Evolutionary conservation across 35 echinoderm and acorn worm species (phyloP), one percentile per base, ranked within the genome.

Genomic region (Lytechinus variegatus): DNA sequence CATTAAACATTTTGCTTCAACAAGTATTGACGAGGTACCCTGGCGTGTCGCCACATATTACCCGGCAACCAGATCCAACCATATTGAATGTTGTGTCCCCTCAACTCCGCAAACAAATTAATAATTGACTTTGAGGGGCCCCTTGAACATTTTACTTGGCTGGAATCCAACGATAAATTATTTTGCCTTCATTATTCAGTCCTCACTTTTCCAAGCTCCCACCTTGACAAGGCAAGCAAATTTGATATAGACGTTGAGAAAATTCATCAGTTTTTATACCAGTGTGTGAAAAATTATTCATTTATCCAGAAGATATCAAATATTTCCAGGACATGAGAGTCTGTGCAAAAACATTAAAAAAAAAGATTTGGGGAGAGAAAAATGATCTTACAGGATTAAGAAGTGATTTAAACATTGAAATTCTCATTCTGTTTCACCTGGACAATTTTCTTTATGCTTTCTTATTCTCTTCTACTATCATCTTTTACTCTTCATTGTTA

Each of bases 61-160:
- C 66, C 66, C 66, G 6, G 66, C 66, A 79, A 79, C 66, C 12
- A 24, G 19, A 79, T 79, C 66, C 66, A 79, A 14, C 66, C 19
- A 79, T 58, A 79, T 24, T 79, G 66, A 79, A 79, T 79, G 66
- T 79, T 79, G 66, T 79, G 19, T 79, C 66, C 66, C 66, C 66
- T 16, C 66, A 79, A 79, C 66, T 79, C 66, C 4, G 66, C 66
- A 79, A 79, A 79, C 66, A 79, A 79, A 79, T 79, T 79, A 79
- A 79, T 79, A 24, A 79, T 79, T 79, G 66, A 79, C 66, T 79
- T 79, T 79, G 66, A 79, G 66, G 19, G 66, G 66, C 66, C 66
- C 66, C 14, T 24, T 16, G 66, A 79, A 79, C 66, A 79, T 79
- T 79, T 79, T 24, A 79, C 24, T 79, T 79, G 66, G 66, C 66